These are phyloP conservation scores for Pagetopsis macropterus DNA, from an alignment of 2,797 vertebrate genomes.

Conservation along the genomic window DNA sequence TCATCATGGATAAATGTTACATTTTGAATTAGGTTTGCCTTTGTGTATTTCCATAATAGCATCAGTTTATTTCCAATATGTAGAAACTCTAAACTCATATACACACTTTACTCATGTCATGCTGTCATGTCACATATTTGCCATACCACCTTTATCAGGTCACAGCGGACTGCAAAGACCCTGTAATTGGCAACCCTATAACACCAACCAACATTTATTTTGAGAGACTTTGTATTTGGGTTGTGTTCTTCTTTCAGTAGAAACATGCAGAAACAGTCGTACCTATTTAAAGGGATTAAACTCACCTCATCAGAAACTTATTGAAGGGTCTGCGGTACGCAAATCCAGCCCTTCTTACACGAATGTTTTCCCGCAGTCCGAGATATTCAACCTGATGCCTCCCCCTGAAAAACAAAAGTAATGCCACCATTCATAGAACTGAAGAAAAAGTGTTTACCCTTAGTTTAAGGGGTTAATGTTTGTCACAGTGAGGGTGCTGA, in stretches of 20 bases:
- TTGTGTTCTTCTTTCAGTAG: neutral
- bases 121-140: too few species aligned
- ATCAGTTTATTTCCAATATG: too few species aligned
- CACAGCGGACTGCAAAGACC: too few species aligned
- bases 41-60: too few species aligned
- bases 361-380: slow-evolving; percentile 93
- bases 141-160: too few species aligned
- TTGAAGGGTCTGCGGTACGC: slow-evolving; percentile 92
- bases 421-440: neutral
- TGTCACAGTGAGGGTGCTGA: slow-evolving; percentile 54
- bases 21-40: too few species aligned
- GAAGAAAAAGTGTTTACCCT: neutral
- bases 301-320: slow-evolving; percentile 93
- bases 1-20: too few species aligned
- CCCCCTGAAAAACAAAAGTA: slow-evolving; percentile 76
- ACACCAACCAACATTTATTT: too few species aligned
- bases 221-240: neutral
- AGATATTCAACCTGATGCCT: slow-evolving; percentile 96
- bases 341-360: slow-evolving; percentile 92
- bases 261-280: neutral
- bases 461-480: neutral
- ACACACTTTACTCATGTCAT: too few species aligned
- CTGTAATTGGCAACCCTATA: too few species aligned
- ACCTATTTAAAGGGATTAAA: neutral
- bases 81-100: too few species aligned